A percentile compares a stretch with the other conserved stretches of the same genome.
Conservation (phyloP, 2,888 invertebrate species). For the Synanthedon myopaeformis region DNA sequence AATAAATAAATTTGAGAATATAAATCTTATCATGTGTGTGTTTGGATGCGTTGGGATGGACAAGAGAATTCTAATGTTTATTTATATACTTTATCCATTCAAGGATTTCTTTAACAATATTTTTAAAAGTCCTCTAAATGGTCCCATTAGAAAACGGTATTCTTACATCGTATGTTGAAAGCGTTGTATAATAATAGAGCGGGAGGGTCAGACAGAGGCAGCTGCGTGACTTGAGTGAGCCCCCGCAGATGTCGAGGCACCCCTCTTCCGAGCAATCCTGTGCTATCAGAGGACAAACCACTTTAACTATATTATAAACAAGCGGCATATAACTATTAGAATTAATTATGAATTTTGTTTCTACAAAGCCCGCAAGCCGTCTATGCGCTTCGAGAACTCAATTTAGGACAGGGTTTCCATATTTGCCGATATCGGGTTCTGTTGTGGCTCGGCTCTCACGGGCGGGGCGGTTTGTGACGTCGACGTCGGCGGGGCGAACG, state of each 20-base stretch:
- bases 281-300: too few species aligned
- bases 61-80: too few species aligned
- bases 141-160: too few species aligned
- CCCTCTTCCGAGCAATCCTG: neutral
- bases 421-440: slow-evolving; percentile 11
- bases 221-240: slow-evolving; percentile 30
- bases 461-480: slow-evolving; percentile 45
- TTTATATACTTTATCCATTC: too few species aligned
- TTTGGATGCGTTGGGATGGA: too few species aligned
- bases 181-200: slow-evolving; percentile 11
- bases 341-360: slow-evolving; percentile 1
- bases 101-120: too few species aligned
- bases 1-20: too few species aligned
- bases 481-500: slow-evolving; percentile 43
- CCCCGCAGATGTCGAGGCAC: slow-evolving; percentile 27
- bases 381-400: slow-evolving; percentile 1
- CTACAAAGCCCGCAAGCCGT: slow-evolving; percentile 1
- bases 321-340: neutral
- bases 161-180: too few species aligned
- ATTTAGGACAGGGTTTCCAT: slow-evolving; percentile 17
- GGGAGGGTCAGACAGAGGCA: slow-evolving; percentile 23
- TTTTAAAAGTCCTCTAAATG: too few species aligned
- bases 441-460: slow-evolving; percentile 9
- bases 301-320: too few species aligned
- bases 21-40: too few species aligned